These are phyloP conservation scores for Drosophila chauvacae DNA, from an alignment of 1,140 invertebrate genomes.

Conservation along the genomic window DNA sequence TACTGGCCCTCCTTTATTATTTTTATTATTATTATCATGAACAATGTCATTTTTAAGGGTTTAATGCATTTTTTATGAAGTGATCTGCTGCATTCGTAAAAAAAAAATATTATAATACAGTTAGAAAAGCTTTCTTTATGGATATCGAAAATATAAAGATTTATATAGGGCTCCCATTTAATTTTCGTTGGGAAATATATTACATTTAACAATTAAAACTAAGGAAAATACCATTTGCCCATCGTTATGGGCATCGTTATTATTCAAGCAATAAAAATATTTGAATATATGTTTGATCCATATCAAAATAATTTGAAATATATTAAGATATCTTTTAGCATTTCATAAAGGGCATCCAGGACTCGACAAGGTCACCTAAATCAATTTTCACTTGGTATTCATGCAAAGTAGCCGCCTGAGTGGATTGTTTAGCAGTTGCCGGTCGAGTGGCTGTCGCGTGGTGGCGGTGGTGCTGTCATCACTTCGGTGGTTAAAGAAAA, in stretches of 20 bases:
- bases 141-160: no score
- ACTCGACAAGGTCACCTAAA: neutral
- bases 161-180: no score
- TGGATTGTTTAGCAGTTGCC: slow-evolving; percentile 28
- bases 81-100: no score
- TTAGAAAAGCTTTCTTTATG: no score
- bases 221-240: no score
- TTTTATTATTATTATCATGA: neutral
- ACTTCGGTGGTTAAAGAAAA: slow-evolving; percentile 27
- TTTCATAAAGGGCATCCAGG: slow-evolving; percentile 2
- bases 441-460: slow-evolving; percentile 21
- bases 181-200: no score
- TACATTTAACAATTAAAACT: no score
- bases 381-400: slow-evolving; percentile 31
- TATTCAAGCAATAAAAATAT: no score
- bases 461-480: slow-evolving; percentile 42
- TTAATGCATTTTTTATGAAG: neutral
- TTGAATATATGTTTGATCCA: no score
- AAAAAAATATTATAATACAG: no score
- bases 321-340: neutral
- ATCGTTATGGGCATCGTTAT: no score
- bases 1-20: no score
- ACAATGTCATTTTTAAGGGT: neutral
- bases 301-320: neutral
- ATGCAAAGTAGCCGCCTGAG: slow-evolving; percentile 41